Base-by-base conservation (phyloP, 2,797 vertebrate species). In the Varecia variegata region DNA sequence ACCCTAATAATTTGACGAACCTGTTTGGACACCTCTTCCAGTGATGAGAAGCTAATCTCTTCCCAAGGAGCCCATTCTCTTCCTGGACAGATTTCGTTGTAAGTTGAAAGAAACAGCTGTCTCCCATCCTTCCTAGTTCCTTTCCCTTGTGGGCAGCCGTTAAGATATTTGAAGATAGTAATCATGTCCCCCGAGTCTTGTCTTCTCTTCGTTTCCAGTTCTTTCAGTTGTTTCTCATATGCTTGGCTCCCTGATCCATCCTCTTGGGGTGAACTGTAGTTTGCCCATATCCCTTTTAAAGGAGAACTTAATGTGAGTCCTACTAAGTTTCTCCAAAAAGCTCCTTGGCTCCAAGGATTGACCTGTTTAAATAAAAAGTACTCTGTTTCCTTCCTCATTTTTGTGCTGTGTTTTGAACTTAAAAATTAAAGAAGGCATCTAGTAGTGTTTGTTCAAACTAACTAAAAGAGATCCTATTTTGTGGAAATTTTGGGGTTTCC, bases 331-430 rank as follows among this genome's bases (percentile, higher is more conserved):
- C 58, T 89, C 54, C 30, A 60, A 62, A 84, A 87, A 93, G 20
- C 54, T 87, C 50, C 45, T 83, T 92, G 81, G 40, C 62, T 38
- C n/a, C 45, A 54, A 80, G 18, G 18, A 79, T 62, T 88, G 81
- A 80, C 71, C 85, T 92, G 67, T 84, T 92, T 90, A 92, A 93
- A 83, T 93, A 71, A 91, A 71, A 92, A 90, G 11, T 54, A 35
- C 70, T 76, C n/a, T 90, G 15, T 67, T 68, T n/a, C 50, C 45
- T 94, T 97, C 40, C 68, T 94, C 52, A 62, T 93, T 96, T 97
- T 58, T 88, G 52, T 77, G 62, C 43, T 94, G 65, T 52, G 15
- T 93, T 97, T 97, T 92, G n/a, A 94, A 87, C 30, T 90, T 6
- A 7, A 43, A 92, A 30, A 30, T 47, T 70, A 18, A 74, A 74